Percentiles rank a stretch among this genome's conserved stretches.
These are phyloP conservation scores for Orgyia antiqua DNA, from an alignment of 2,888 invertebrate species.

Conservation along the genomic window DNA sequence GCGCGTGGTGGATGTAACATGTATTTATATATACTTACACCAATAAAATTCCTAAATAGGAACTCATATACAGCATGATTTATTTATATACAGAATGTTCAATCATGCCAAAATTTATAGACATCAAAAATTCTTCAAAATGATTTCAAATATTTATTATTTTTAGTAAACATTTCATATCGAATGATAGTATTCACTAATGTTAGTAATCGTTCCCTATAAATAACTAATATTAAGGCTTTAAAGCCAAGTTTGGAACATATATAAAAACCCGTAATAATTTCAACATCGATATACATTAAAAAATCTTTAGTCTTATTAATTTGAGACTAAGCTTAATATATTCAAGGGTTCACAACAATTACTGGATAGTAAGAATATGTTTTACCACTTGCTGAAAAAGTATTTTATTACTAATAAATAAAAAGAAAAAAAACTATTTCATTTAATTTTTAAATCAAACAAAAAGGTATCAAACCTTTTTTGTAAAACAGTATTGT, in stretches of 20 bases:
- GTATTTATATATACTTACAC: not conserved
- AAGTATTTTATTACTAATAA: no score
- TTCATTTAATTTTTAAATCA: no score
- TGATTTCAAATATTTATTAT: no score
- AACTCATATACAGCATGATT: slow-evolving; percentile 2
- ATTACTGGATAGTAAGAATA: not conserved
- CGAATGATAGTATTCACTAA: slow-evolving; percentile 1
- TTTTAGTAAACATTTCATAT: no score
- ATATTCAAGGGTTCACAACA: not conserved
- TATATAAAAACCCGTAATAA: slow-evolving; percentile 22
- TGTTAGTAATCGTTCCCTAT: no score
- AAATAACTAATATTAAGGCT: slow-evolving; percentile 20
- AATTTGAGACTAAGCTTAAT: not conserved
- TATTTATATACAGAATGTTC: no score
- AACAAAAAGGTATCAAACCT: no score
- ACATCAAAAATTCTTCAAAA: no score
- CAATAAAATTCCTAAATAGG: slow-evolving; percentile 2
- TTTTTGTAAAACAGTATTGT: no score
- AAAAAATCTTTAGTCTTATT: not conserved
- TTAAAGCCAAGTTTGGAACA: slow-evolving; percentile 25
- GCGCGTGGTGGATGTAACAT: slow-evolving; percentile 18
- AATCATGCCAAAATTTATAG: no score
- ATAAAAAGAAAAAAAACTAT: no score
- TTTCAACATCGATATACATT: slow-evolving; percentile 10
- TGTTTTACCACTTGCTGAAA: no score